Conservation (phyloP, 2,888 invertebrate species). For the Conus canariensis region DNA sequence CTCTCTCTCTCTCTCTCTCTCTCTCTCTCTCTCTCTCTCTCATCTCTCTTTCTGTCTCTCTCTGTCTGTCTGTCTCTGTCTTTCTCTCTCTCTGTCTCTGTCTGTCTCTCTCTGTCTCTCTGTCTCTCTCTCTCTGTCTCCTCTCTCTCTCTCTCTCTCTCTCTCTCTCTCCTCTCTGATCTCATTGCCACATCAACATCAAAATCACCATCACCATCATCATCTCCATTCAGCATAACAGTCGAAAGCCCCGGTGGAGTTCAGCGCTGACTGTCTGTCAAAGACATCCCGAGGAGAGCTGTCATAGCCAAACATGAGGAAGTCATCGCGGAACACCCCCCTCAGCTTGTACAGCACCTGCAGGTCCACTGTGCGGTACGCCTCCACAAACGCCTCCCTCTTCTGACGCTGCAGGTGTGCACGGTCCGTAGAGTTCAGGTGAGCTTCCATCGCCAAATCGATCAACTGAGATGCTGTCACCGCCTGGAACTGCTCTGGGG, state of each 20-base stretch:
- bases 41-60: too few species aligned
- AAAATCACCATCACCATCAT: too few species aligned
- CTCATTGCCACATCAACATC: background rate
- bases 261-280: conserved; percentile 12
- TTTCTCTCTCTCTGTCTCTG: background rate
- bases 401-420: conserved; percentile 43
- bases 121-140: too few species aligned
- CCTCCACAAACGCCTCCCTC: conserved; percentile 40
- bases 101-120: too few species aligned
- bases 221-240: background rate
- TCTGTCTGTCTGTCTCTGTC: background rate
- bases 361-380: conserved; percentile 32
- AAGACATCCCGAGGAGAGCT: conserved; percentile 37
- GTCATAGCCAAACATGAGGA: conserved; percentile 47
- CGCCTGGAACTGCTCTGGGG: conserved; percentile 21
- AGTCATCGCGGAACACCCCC: conserved; percentile 38
- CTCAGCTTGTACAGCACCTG: conserved; percentile 6
- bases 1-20: too few species aligned
- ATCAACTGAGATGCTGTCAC: conserved; percentile 34
- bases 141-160: too few species aligned
- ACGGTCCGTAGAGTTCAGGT: conserved; percentile 30
- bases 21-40: too few species aligned
- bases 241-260: conserved; percentile 34
- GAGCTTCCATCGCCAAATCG: conserved; percentile 24
- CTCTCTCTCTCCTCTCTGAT: too few species aligned